A percentile compares a stretch with the other conserved stretches of the same genome.
These are phyloP conservation scores for Psittacus erithacus DNA, from an alignment of 2,113 vertebrate genomes.

Conservation along the genomic window DNA sequence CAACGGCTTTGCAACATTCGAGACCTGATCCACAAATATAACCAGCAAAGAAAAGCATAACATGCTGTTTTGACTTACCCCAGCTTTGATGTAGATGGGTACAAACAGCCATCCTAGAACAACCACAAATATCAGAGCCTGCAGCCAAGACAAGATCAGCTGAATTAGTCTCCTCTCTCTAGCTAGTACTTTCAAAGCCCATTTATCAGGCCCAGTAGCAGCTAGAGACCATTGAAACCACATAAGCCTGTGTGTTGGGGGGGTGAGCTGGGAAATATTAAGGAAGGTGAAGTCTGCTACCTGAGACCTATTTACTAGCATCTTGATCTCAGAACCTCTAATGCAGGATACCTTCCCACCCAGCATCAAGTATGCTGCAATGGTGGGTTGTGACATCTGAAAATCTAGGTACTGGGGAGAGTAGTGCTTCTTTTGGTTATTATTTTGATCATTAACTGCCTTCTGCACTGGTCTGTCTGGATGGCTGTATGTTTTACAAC, in stretches of 20 bases:
- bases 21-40: background rate
- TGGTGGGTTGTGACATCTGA: background rate
- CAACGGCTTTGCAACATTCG: background rate
- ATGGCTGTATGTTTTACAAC: background rate
- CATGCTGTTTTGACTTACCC: conserved; percentile 78
- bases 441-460: background rate
- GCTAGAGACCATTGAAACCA: background rate
- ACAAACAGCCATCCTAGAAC: conserved; percentile 95
- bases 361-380: background rate
- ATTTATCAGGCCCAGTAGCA: background rate
- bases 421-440: background rate
- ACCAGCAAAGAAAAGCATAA: background rate
- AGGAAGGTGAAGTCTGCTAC: background rate
- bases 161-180: background rate
- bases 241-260: background rate
- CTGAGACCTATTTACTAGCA: background rate
- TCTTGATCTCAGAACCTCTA: background rate
- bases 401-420: background rate
- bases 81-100: conserved; percentile 94
- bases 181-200: background rate
- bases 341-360: background rate
- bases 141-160: conserved; percentile 40
- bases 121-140: conserved; percentile 90
- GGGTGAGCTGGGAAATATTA: background rate
- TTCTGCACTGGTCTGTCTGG: background rate